phyloP scores from a whole-genome alignment of 2,888 invertebrate species.

The Rhamphomyia laevipes region DNA sequence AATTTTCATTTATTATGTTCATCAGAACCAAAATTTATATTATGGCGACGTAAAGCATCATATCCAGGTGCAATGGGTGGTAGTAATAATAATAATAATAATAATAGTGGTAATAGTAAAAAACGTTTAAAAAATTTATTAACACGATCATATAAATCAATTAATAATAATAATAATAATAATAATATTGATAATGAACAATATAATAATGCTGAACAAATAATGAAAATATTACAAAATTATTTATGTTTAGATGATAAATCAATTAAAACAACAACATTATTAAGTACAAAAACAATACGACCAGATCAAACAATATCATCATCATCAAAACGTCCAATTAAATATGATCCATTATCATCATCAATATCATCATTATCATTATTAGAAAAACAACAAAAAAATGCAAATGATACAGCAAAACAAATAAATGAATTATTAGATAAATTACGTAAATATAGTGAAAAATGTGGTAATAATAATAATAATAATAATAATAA shows the following conservation, averaged over 20 bases:
- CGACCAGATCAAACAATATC: conserved; percentile 30
- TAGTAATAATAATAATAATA: neutral
- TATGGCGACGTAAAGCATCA: conserved; percentile 68
- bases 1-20: conserved; percentile 75
- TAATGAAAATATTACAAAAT: conserved; percentile 25
- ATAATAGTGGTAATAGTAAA: conserved; percentile 6
- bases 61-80: conserved; percentile 54
- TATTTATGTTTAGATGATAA: conserved; percentile 24
- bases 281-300: conserved; percentile 27
- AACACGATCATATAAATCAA: conserved; percentile 16
- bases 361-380: neutral
- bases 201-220: conserved; percentile 20
- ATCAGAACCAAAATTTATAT: conserved; percentile 61
- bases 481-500: neutral
- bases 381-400: neutral
- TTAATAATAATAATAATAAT: conserved; percentile 8
- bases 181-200: conserved; percentile 15
- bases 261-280: conserved; percentile 24
- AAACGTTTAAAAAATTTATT: conserved; percentile 21
- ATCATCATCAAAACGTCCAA: conserved; percentile 28
- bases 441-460: conserved; percentile 18
- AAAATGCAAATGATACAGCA: neutral
- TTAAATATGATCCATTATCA: neutral
- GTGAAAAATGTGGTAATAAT: neutral
- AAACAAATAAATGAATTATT: conserved; percentile 16